Evolutionary conservation across 2,888 invertebrate genomes (phyloP), one percentile per base, ranked within the genome.

Genomic region (Mesodorylaimus sp.): DNA sequence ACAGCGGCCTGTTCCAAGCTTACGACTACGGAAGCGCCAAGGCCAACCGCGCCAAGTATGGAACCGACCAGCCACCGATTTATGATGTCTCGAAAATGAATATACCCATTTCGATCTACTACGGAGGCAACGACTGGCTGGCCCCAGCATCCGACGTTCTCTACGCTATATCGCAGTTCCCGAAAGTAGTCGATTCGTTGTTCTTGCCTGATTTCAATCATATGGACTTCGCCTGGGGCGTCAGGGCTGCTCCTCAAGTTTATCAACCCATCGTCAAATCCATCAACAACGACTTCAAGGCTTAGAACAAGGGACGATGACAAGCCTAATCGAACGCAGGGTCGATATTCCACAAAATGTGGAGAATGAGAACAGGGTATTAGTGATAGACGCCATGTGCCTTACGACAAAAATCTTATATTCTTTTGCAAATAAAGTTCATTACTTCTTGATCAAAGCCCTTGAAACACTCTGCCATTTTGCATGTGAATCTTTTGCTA

Each of bases 41-140:
- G n/a, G 27, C 19, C 2, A 37, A 37, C 32, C 2, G 36, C n/a
- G 19, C 23, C 21, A 26, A 16, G 39, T 13, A 21, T 23, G 45
- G n/a, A 56, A 55, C 62, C 60, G 47, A 56, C 1, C 57, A 65
- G 16, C 67, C 70, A 21, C 70, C 70, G 2, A 44, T 52, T 41
- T 70, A 69, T 53, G 53, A 61, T 49, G 46, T 62, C 1, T 52
- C 50, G 21, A 60, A 63, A 19, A 58, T 68, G 23, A 58, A 51
- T 0, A 51, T 55, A 10, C 66, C 66, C 5, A 59, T 79, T 1
- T 77, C 77, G 37, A 62, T 83, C 38, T 76, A 79, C 55, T 79
- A 77, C 60, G 75, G 76, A 1, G 69, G 76, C 32, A 80, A 81
- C 57, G 86, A 85, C 65, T 79, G 78, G 76, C 66, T 85, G 1